These are phyloP conservation scores for Aelia acuminata DNA, from an alignment of 2,888 invertebrate species.

Conservation along the genomic window DNA sequence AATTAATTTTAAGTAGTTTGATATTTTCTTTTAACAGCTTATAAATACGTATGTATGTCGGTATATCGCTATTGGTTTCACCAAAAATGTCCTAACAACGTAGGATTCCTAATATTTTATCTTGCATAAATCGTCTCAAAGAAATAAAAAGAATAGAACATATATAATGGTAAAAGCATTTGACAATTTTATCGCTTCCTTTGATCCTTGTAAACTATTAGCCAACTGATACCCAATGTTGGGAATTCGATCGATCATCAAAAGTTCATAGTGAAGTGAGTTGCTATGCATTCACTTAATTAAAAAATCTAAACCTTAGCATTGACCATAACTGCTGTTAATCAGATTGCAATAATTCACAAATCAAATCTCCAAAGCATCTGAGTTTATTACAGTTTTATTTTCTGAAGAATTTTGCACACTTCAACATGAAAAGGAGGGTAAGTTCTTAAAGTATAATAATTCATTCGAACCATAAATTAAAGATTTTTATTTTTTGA, in stretches of 20 bases:
- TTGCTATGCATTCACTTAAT: not conserved
- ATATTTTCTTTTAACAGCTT: not conserved
- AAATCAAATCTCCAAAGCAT: not conserved
- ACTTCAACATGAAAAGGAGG: not conserved
- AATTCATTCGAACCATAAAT: too few relatives aligned
- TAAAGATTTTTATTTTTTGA: too few relatives aligned
- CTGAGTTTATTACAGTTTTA: not conserved
- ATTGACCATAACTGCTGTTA: not conserved
- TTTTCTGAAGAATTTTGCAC: not conserved
- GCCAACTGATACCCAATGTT: not conserved
- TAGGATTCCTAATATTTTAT: not conserved
- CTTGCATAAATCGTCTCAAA: not conserved
- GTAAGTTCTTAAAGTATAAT: not conserved
- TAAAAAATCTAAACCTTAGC: not conserved
- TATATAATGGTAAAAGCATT: not conserved
- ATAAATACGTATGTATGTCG: not conserved
- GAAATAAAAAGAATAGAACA: not conserved
- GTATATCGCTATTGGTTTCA: too few relatives aligned
- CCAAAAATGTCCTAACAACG: not conserved
- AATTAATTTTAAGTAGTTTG: slow-evolving; percentile 9
- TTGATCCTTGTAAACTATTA: not conserved
- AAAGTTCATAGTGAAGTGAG: not conserved
- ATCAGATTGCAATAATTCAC: not conserved
- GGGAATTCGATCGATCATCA: not conserved
- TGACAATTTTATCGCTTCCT: not conserved